A percentile compares a stretch with the other conserved stretches of the same genome.
Conservation (phyloP, 2,888 invertebrate genomes). For the Temnothorax ravouxi region DNA sequence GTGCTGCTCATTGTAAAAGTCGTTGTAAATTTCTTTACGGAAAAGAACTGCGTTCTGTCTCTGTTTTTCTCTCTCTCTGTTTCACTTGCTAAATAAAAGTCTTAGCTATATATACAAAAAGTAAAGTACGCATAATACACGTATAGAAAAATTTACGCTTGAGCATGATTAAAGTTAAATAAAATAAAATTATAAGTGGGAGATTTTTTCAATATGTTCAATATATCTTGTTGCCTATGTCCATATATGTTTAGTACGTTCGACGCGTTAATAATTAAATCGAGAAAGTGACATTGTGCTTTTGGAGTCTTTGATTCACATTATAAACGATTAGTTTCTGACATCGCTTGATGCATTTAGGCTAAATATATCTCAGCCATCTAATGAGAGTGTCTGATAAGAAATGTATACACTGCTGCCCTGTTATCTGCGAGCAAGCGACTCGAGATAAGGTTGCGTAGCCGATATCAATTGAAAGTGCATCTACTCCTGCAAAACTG, state of each 20-base stretch:
- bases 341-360: slow-evolving; percentile 7
- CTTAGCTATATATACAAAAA: neutral
- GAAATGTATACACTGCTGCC: slow-evolving; percentile 37
- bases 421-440: slow-evolving; percentile 20
- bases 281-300: neutral
- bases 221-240: neutral
- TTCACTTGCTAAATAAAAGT: neutral
- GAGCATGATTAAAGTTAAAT: neutral
- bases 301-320: neutral
- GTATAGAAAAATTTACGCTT: neutral
- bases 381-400: slow-evolving; percentile 37
- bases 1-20: neutral
- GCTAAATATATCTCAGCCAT: slow-evolving; percentile 38
- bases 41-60: neutral
- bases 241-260: neutral
- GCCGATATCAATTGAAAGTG: slow-evolving; percentile 31
- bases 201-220: neutral
- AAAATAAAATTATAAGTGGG: neutral
- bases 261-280: neutral
- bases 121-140: neutral
- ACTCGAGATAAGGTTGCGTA: slow-evolving; percentile 22
- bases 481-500: neutral
- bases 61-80: neutral
- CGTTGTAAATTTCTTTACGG: neutral
- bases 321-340: slow-evolving; percentile 10